Conservation (phyloP, 2,888 invertebrate species). For the Diarsia dahlii region DNA sequence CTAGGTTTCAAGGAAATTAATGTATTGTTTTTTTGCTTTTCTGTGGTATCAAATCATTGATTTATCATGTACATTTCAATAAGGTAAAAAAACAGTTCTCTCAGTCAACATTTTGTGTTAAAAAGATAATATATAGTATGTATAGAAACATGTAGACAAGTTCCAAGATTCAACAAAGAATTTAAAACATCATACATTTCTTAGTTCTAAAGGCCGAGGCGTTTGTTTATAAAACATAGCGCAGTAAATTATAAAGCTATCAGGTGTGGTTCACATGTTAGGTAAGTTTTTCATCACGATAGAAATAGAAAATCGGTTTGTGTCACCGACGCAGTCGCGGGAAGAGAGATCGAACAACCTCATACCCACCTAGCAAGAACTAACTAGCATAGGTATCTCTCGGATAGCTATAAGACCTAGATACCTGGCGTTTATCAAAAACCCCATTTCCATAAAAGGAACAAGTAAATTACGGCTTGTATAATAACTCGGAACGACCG, state of each 20-base stretch:
- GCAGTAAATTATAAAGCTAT: constrained; percentile 53
- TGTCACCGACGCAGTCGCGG: constrained; percentile 28
- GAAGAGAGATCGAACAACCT: constrained; percentile 45
- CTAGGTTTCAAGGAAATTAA: constrained; percentile 28
- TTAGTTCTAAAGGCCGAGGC: constrained; percentile 7
- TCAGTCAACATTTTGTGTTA: neutral
- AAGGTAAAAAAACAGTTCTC: neutral
- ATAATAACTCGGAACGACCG: constrained; percentile 26
- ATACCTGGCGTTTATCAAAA: constrained; percentile 47
- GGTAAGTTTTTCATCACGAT: constrained; percentile 53
- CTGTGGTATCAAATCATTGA: constrained; percentile 39
- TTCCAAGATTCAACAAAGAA: neutral
- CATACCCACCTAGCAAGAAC: constrained; percentile 21
- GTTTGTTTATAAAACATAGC: constrained; percentile 50
- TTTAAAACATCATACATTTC: constrained; percentile 17
- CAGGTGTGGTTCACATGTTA: constrained; percentile 44
- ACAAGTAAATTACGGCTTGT: constrained; percentile 46
- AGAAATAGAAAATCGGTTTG: constrained; percentile 63
- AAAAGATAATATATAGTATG: neutral
- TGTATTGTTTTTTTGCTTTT: constrained; percentile 27
- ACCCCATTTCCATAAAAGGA: constrained; percentile 47
- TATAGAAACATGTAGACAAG: neutral
- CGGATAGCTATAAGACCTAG: constrained; percentile 39
- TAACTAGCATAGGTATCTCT: neutral
- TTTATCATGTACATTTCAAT: constrained; percentile 46